Evolutionary conservation across 2,888 invertebrate species (phyloP), one percentile per base, ranked within the genome.

Genomic region (Hoplodrina ambigua): DNA sequence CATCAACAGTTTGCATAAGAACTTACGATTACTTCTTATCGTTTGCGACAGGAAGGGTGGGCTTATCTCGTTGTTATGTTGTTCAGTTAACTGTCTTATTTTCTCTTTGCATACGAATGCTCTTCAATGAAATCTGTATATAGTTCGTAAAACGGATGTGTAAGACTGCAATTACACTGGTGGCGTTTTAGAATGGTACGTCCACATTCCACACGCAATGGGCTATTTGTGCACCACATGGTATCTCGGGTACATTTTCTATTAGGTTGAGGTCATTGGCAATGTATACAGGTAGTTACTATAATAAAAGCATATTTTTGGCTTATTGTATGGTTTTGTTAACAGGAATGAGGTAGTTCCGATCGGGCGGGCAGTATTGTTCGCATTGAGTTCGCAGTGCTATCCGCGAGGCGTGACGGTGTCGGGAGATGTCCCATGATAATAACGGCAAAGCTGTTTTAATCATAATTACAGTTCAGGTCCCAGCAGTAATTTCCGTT

Each of bases 391-490:
- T 79, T 81, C n/a, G 81, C 88, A 88, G 80, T 84, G 85, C 72
- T 57, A 81, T 75, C 84, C 84, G 85, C 89, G 81, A 83, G 86
- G 90, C 94, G 90, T 94, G 91, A 92, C 93, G 89, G 89, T 88
- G 91, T 89, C 87, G 88, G 87, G 87, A 93, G 92, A 93, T 94
- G 90, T 91, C 88, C 88, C 89, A 74, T 84, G 84, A 80, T 84
- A 84, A 79, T 84, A 83, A 78, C 83, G 74, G 78, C 81, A 84
- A 76, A 78, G 70, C 59, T 64, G 70, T 69, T 79, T 73, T 84
- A 78, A 79, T 82, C 69, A 78, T 76, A 81, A 84, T 84, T 84
- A 78, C 76, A 78, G 74, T 75, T 78, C 75, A 66, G 75, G 67
- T 69, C 68, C 65, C 82, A 76, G 71, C 69, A 74, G 73, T 55